phyloP scores from a whole-genome alignment of 92 coral and sea anemone species.

The Actinernus sp. region DNA sequence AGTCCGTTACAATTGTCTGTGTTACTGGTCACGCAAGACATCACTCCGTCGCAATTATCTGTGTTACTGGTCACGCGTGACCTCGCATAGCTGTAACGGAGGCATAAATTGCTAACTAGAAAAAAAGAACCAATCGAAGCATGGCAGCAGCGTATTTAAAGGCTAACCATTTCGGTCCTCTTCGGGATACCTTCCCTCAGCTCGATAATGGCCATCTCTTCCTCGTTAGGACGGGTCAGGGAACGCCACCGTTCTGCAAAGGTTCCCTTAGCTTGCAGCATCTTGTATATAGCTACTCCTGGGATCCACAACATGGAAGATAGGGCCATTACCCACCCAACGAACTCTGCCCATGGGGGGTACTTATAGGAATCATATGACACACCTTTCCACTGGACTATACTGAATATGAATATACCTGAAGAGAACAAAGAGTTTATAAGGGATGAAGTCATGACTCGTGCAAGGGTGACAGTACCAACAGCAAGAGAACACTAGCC shows the following conservation, averaged over 20 bases:
- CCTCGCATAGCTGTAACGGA: too few relatives aligned
- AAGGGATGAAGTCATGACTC: not conserved
- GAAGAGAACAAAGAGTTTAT: not conserved
- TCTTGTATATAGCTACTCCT: constrained; percentile 86
- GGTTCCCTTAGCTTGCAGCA: constrained; percentile 57
- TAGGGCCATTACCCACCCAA: constrained; percentile 95
- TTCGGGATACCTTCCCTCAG: constrained; percentile 80
- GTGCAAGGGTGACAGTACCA: too few relatives aligned
- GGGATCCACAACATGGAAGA: constrained; percentile 98
- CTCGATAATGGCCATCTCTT: constrained; percentile 79
- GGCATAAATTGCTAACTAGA: too few relatives aligned
- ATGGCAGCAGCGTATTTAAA: too few relatives aligned
- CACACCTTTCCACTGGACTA: constrained; percentile 92
- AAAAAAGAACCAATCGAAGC: too few relatives aligned
- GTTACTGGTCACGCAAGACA: too few relatives aligned
- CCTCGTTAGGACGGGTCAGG: constrained; percentile 67
- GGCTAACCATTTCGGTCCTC: constrained; percentile 20
- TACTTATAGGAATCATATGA: constrained; percentile 79
- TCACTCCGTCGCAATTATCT: too few relatives aligned
- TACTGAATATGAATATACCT: constrained; percentile 90
- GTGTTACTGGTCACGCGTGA: too few relatives aligned
- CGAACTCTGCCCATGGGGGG: constrained; percentile 93
- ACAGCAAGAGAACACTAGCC: too few relatives aligned
- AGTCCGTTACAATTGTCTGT: too few relatives aligned
- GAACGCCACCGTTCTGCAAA: constrained; percentile 50